Evolutionary conservation across 1,140 invertebrate species (phyloP), one percentile per base, ranked within the genome.

Genomic region (Ephestia elutella): DNA sequence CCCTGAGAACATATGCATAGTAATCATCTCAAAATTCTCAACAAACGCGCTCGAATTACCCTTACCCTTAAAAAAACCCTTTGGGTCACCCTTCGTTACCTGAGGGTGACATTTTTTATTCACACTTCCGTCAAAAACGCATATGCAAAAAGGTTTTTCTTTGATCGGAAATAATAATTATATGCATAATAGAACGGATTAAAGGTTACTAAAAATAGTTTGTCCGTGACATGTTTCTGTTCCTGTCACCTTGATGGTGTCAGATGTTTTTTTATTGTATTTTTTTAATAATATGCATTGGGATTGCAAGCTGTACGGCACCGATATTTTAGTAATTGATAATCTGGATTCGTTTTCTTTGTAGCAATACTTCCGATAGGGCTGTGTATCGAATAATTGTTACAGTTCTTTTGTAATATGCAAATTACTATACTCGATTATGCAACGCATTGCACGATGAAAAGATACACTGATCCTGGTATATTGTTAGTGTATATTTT

Each of bases 81-180:
- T 68, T 57, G 73, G 80, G 77, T 75, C 74, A 85, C 84, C 82
- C 81, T 77, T 67, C 64, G 57, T 66, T 82, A 85, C 80, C 82
- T 84, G 78, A 74, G 85, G 83, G 83, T 86, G 80, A 85, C 77
- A 77, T 84, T 87, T 87, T 86, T 87, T 85, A 82, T 86, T 86
- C 79, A 87, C 82, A 86, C 83, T 87, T 86, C 82, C 82, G 79
- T 78, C 81, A 80, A 75, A 75, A 75, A 78, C 66, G 75, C 80
- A 80, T 80, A 86, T 85, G 80, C 83, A 85, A 86, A 86, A 85
- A 81, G 72, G 73, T 76, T 78, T 80, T 85, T 81, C 85, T 86
- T 87, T 84, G 80, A 86, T 83, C 81, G 83, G 82, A 87, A 87
- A 87, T 86, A 87, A 87, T 87, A 87, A 87, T 87, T 85, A 87